phyloP scores from a whole-genome alignment of 1,140 invertebrate genomes.

The Aphelinus atriplicis region DNA sequence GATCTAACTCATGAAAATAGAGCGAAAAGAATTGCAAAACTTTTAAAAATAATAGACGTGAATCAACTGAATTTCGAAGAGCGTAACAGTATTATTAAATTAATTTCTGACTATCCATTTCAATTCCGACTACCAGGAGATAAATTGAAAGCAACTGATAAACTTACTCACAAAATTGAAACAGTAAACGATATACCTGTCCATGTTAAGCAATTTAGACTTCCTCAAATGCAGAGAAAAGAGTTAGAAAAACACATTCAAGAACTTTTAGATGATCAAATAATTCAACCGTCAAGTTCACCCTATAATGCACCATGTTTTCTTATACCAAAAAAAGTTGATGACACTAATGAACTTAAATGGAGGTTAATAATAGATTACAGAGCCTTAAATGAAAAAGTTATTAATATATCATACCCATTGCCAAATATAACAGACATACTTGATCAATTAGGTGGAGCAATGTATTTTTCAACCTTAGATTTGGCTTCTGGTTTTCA shows the following conservation, averaged over 20 bases:
- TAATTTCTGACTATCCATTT: background rate
- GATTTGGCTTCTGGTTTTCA: slow-evolving; percentile 59
- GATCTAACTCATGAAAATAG: too few species aligned
- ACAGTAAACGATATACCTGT: slow-evolving; percentile 8
- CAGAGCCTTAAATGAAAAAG: slow-evolving; percentile 59
- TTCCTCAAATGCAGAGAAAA: slow-evolving; percentile 5
- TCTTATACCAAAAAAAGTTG: slow-evolving; percentile 17
- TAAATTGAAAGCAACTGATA: slow-evolving; percentile 3
- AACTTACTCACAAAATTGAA: slow-evolving; percentile 11
- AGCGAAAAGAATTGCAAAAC: background rate
- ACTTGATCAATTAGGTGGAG: slow-evolving; percentile 53
- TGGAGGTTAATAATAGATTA: slow-evolving; percentile 57
- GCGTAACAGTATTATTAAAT: background rate
- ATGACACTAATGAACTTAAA: background rate
- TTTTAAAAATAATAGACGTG: background rate
- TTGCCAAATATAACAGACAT: slow-evolving; percentile 63
- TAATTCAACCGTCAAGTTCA: slow-evolving; percentile 19
- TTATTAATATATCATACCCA: slow-evolving; percentile 60
- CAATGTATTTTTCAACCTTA: slow-evolving; percentile 56
- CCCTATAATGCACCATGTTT: slow-evolving; percentile 12
- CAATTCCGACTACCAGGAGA: slow-evolving; percentile 15
- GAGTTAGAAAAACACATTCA: slow-evolving; percentile 14
- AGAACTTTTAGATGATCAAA: slow-evolving; percentile 1
- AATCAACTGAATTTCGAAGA: background rate
- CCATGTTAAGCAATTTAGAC: slow-evolving; percentile 18